Percentiles rank a stretch among this genome's conserved stretches.
Evolutionary conservation across 1,140 invertebrate genomes (phyloP).

Genomic region (Habropoda laboriosa): DNA sequence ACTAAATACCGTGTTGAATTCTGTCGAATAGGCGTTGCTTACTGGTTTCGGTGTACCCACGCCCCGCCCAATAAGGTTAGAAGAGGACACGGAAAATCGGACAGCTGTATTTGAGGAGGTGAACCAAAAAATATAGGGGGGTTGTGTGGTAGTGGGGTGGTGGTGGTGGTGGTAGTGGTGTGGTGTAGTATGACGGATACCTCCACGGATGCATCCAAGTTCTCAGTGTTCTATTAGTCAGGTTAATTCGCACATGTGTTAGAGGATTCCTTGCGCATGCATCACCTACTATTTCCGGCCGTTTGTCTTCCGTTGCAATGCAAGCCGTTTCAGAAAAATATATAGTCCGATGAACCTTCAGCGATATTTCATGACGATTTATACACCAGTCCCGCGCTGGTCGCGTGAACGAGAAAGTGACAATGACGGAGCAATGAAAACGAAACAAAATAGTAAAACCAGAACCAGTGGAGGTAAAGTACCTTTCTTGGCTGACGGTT

Average conservation of each 20-base stretch:
- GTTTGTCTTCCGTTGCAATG: conserved; percentile 34
- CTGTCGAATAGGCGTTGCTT: conserved; percentile 60
- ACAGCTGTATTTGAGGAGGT: conserved; percentile 25
- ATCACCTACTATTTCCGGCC: conserved; percentile 52
- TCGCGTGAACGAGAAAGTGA: background rate
- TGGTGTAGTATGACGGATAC: conserved; percentile 54
- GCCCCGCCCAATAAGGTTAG: conserved; percentile 69
- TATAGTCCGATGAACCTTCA: conserved; percentile 17
- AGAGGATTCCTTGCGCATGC: conserved; percentile 63
- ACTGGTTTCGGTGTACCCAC: conserved; percentile 65
- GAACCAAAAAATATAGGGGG: conserved; percentile 3
- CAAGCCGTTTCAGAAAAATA: conserved; percentile 11
- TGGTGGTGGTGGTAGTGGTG: background rate
- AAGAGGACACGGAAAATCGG: conserved; percentile 55
- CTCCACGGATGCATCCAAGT: conserved; percentile 51
- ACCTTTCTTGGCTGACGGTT: background rate
- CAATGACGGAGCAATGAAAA: conserved; percentile 5
- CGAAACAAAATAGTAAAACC: background rate
- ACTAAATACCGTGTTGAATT: conserved; percentile 63
- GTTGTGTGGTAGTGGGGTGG: background rate
- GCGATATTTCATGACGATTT: conserved; percentile 2
- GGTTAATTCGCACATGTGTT: conserved; percentile 63
- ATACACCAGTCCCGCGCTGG: background rate
- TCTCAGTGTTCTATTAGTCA: conserved; percentile 59
- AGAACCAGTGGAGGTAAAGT: background rate